These are phyloP conservation scores for Phortica variegata DNA, from an alignment of 1,140 invertebrate genomes.

Conservation along the genomic window DNA sequence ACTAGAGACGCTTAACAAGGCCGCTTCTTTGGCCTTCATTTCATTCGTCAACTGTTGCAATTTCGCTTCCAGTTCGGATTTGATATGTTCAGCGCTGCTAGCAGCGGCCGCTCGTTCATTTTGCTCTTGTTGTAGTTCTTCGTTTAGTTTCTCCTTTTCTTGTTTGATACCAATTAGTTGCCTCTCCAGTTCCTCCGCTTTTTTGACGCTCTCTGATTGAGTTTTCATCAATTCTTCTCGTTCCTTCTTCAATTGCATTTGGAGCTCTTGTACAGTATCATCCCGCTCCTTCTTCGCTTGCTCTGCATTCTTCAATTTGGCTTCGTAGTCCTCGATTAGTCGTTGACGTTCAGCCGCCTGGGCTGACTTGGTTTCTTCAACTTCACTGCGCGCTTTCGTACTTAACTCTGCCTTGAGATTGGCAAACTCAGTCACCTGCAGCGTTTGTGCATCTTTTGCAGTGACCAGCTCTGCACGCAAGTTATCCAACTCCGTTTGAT, in stretches of 20 bases:
- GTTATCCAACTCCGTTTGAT: slow-evolving; percentile 12
- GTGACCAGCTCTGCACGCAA: slow-evolving; percentile 6
- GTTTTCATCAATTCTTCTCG: slow-evolving; percentile 25
- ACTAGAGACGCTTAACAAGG: background rate
- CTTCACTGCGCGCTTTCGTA: background rate
- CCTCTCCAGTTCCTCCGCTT: slow-evolving; percentile 12
- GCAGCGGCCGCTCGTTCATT: slow-evolving; percentile 2
- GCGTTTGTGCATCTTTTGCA: background rate
- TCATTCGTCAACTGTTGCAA: slow-evolving; percentile 7
- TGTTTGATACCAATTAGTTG: slow-evolving; percentile 22
- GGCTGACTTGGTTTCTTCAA: slow-evolving; percentile 3
- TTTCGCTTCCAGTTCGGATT: slow-evolving; percentile 3
- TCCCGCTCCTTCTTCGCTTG: slow-evolving; percentile 7
- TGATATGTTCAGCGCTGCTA: slow-evolving; percentile 1
- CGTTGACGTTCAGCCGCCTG: slow-evolving; percentile 14
- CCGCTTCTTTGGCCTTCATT: slow-evolving; percentile 3
- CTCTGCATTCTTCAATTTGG: slow-evolving; percentile 12
- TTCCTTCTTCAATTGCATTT: slow-evolving; percentile 17
- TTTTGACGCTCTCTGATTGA: slow-evolving; percentile 17
- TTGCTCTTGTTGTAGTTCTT: slow-evolving; percentile 11
- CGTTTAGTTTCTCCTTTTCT: slow-evolving; percentile 17
- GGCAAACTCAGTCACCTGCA: slow-evolving; percentile 8
- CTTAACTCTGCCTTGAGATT: slow-evolving; percentile 3
- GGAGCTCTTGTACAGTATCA: slow-evolving; percentile 17
- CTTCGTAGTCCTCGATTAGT: slow-evolving; percentile 19